Conservation (phyloP, 2,113 vertebrate species). For the Lycocorax pyrrhopterus region DNA sequence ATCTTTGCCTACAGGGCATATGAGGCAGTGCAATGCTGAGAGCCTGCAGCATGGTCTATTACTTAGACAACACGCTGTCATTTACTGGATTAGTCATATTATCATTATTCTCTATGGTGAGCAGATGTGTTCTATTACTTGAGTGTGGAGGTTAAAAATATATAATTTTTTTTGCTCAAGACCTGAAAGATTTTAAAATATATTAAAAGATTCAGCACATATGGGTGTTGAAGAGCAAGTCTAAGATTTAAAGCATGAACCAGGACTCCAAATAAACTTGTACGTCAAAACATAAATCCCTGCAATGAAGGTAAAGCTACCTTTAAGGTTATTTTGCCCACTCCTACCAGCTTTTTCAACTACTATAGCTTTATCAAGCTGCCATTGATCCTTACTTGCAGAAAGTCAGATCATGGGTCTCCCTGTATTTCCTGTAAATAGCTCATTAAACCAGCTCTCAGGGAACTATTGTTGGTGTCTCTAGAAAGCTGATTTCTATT, state of each 20-base stretch:
- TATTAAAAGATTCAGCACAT: neutral
- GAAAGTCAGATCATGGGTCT: neutral
- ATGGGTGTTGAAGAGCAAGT: neutral
- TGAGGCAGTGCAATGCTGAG: neutral
- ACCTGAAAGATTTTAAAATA: neutral
- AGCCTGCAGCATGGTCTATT: neutral
- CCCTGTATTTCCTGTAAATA: neutral
- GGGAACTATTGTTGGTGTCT: neutral
- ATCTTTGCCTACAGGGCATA: neutral
- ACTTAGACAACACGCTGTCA: neutral
- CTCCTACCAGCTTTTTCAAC: neutral
- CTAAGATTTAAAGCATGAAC: neutral
- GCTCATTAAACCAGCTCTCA: neutral
- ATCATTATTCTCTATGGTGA: neutral
- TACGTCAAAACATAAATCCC: neutral
- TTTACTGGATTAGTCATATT: neutral
- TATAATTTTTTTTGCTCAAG: neutral
- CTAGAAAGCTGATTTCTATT: neutral
- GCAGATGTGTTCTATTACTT: neutral
- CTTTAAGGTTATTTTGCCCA: neutral
- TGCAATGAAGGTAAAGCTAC: neutral
- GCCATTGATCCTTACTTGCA: neutral
- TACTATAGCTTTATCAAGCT: neutral
- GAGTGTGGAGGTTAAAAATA: neutral
- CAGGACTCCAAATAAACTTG: neutral